phyloP scores from a whole-genome alignment of 1,140 invertebrate genomes.

The Neocloeon triangulifer region DNA sequence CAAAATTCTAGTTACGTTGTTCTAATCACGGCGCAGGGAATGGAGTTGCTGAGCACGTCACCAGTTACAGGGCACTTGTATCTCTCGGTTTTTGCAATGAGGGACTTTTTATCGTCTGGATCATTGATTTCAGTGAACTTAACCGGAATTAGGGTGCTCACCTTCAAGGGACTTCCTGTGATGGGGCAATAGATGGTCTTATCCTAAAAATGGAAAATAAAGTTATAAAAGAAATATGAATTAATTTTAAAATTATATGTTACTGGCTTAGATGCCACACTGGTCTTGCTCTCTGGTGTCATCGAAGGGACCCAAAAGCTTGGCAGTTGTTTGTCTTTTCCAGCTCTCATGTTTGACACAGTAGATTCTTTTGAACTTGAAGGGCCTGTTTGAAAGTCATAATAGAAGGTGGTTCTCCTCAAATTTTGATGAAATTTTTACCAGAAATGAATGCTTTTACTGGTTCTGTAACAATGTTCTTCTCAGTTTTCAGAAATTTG shows the following conservation, averaged over 20 bases:
- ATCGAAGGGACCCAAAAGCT: constrained; percentile 96
- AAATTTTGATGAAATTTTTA: constrained; percentile 12
- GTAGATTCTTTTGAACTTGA: constrained; percentile 16
- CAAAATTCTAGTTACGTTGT: constrained; percentile 44
- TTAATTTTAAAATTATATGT: no score
- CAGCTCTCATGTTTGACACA: constrained; percentile 54
- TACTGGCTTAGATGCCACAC: constrained; percentile 58
- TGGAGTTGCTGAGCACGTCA: constrained; percentile 84
- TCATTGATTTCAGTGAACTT: constrained; percentile 84
- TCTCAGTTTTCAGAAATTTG: constrained; percentile 55
- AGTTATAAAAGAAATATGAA: no score
- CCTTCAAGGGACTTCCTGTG: constrained; percentile 65
- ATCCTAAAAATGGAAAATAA: constrained; percentile 23
- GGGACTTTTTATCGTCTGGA: constrained; percentile 55
- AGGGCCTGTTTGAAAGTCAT: constrained; percentile 1
- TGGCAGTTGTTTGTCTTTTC: constrained; percentile 50
- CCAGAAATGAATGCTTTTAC: constrained; percentile 20
- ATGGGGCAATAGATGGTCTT: constrained; percentile 84
- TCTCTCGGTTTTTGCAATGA: constrained; percentile 63
- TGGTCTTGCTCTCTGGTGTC: constrained; percentile 60
- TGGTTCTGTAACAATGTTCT: constrained; percentile 32
- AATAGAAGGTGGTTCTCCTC: neutral
- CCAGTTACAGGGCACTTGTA: constrained; percentile 97
- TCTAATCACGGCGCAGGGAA: constrained; percentile 76
- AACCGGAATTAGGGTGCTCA: constrained; percentile 83